Evolutionary conservation across 1,140 invertebrate genomes (phyloP).

Genomic region (Tenebrio molitor): DNA sequence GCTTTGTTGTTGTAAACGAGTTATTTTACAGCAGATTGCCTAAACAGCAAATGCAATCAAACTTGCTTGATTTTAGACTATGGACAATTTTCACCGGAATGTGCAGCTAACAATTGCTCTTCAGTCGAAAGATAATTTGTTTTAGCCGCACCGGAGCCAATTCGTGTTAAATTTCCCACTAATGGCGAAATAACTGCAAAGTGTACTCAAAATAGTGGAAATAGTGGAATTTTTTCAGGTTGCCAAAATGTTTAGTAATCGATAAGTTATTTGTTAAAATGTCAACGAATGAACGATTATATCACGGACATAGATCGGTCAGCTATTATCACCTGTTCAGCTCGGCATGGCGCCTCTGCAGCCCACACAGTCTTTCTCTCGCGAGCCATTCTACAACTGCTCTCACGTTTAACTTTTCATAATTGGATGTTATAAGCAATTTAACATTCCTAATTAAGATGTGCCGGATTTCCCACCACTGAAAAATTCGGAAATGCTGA

Average conservation of each 20-base stretch:
- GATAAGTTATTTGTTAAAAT: conserved; percentile 40
- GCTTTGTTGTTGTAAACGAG: conserved; percentile 27
- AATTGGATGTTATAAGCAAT: conserved; percentile 42
- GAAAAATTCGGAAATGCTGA: conserved; percentile 26
- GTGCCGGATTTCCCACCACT: not conserved
- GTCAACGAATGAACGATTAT: conserved; percentile 48
- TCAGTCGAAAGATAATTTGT: conserved; percentile 10
- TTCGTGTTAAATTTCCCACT: not conserved
- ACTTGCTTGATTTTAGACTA: conserved; percentile 1
- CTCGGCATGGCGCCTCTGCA: conserved; percentile 48
- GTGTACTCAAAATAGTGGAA: no score
- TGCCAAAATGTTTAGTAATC: conserved; percentile 16
- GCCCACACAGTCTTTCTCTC: conserved; percentile 44
- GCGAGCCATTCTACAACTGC: conserved; percentile 22
- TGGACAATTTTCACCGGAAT: conserved; percentile 8
- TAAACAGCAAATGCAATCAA: conserved; percentile 23
- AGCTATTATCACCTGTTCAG: conserved; percentile 52
- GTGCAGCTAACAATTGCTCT: not conserved
- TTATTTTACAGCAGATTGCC: conserved; percentile 12
- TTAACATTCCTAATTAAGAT: conserved; percentile 44
- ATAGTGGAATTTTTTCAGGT: no score
- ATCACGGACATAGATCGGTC: conserved; percentile 46
- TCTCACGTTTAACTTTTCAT: conserved; percentile 44
- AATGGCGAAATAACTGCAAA: not conserved
- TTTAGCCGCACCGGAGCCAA: not conserved